Base-by-base conservation (phyloP, 2,797 vertebrate genomes). In the Eutrigla gurnardus region DNA sequence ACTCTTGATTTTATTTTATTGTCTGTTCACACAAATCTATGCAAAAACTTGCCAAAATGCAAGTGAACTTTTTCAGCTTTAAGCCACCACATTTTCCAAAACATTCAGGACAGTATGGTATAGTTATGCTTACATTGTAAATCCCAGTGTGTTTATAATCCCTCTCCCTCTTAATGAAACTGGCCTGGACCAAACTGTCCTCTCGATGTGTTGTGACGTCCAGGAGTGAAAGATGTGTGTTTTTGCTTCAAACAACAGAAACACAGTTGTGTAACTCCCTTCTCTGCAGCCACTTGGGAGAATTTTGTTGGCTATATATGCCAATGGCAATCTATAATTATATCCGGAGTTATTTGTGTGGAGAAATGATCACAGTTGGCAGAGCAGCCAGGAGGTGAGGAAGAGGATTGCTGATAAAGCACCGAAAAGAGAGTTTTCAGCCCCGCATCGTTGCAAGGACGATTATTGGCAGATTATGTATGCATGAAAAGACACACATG, bases 281-380 rank as follows among this genome's bases (percentile, higher is more conserved):
- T 18, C n/a, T 49, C 58, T 53, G 32, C 35, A 42, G 5, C 6
- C 43, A 54, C 73, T 66, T 70, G 37, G 54, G 39, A 67, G 35
- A 67, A 25, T 70, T 39, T n/a, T 40, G 53, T 57, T 61, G 58
- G 36, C 8, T 63, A 61, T 47, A 61, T 50, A 70, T 61, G 72
- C 70, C 54, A 72, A 17, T 72, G 61, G 54, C 70, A 78, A 87
- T 90, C 83, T 86, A 85, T 92, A 88, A 92, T 89, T 90, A 83
- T 80, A 91, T 89, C 82, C 74, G 0, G 57, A 75, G 60, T 78
- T 73, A 54, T 86, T 89, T 86, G 55, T 71, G 59, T 61, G 37
- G 14, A 76, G 66, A 75, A 85, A 85, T 80, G 2, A 81, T 81
- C 61, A 14, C 53, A 80, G 45, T 65, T 61, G 65, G 54, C 50